phyloP scores from a whole-genome alignment of 2,113 vertebrate species.

The Zeus faber region DNA sequence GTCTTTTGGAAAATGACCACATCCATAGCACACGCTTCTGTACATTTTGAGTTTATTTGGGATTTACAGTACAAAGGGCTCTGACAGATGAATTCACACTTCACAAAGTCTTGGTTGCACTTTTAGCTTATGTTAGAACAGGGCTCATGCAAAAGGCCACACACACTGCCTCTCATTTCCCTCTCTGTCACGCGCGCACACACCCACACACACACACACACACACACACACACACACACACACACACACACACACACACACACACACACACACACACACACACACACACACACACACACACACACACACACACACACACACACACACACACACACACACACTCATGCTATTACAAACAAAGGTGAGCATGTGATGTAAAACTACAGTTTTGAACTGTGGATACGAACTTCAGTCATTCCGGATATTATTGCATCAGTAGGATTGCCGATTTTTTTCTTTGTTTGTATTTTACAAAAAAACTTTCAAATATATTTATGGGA shows the following conservation, averaged over 20 bases:
- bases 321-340: background rate
- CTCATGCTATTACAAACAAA: slow-evolving; percentile 1
- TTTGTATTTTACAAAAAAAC: too few species aligned
- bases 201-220: too few species aligned
- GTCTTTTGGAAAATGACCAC: too few species aligned
- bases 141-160: slow-evolving; percentile 54
- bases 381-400: too few species aligned
- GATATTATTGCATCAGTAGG: background rate
- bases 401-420: too few species aligned
- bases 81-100: slow-evolving; percentile 30
- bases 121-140: slow-evolving; percentile 23
- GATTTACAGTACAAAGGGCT: slow-evolving; percentile 45
- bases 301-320: slow-evolving; percentile 4
- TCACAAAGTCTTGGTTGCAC: slow-evolving; percentile 40
- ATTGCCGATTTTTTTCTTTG: too few species aligned
- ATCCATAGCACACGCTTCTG: too few species aligned
- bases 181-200: background rate
- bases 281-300: slow-evolving; percentile 1
- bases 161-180: slow-evolving; percentile 25
- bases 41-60: slow-evolving; percentile 29
- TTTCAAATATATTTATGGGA: background rate
- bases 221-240: background rate
- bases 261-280: background rate
- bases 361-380: background rate
- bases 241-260: slow-evolving; percentile 7